Conservation (phyloP, 1,140 invertebrate species). For the Cotesia typhae region DNA sequence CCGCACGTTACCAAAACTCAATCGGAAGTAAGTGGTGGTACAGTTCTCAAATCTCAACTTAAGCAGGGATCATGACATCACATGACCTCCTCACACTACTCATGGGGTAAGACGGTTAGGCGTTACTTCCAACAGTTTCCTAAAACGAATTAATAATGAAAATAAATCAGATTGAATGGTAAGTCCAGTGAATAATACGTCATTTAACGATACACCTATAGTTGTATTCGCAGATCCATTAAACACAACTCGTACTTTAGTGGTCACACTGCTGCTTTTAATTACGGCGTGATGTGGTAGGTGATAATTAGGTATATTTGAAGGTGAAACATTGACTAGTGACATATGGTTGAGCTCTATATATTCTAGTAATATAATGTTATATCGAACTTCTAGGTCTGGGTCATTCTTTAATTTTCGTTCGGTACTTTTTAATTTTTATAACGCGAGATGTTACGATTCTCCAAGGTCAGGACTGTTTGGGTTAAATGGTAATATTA, state of each 20-base stretch:
- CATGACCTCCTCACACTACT: too few relatives aligned
- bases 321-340: not conserved
- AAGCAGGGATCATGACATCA: too few relatives aligned
- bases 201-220: constrained; percentile 48
- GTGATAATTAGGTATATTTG: constrained; percentile 27
- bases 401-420: constrained; percentile 3
- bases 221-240: constrained; percentile 41
- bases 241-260: constrained; percentile 46
- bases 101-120: too few relatives aligned
- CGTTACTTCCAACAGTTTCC: not conserved
- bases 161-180: constrained; percentile 34
- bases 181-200: constrained; percentile 37
- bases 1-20: too few relatives aligned
- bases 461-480: too few relatives aligned
- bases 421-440: too few relatives aligned
- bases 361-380: constrained; percentile 42
- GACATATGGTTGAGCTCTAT: constrained; percentile 43
- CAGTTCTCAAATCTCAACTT: too few relatives aligned
- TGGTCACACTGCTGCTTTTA: constrained; percentile 19
- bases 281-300: constrained; percentile 25
- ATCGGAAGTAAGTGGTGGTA: too few relatives aligned
- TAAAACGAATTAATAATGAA: constrained; percentile 7
- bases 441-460: too few relatives aligned
- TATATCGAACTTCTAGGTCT: constrained; percentile 31
- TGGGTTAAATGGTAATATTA: too few relatives aligned